Percentiles rank a stretch among this genome's conserved stretches.
Conservation (phyloP, 2,888 invertebrate species). For the Epistrophe eligans region DNA sequence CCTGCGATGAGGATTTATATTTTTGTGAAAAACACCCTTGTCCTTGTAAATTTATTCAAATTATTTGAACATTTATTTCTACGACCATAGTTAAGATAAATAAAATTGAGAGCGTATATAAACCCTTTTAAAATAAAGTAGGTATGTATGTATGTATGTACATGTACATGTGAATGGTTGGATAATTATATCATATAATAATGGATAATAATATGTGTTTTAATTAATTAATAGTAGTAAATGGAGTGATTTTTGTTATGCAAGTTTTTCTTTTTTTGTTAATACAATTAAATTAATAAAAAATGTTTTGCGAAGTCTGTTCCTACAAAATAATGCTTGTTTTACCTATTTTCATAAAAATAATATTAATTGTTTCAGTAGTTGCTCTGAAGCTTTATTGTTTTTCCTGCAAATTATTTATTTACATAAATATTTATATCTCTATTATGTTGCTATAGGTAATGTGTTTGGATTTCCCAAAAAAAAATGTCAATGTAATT, state of each 20-base stretch:
- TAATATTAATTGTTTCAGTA: conserved; percentile 4
- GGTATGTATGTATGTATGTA: conserved; percentile 19
- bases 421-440: conserved; percentile 8
- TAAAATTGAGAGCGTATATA: neutral
- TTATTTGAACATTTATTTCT: neutral
- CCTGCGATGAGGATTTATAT: neutral
- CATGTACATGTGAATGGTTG: conserved; percentile 6
- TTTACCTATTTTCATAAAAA: conserved; percentile 42
- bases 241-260: conserved; percentile 46
- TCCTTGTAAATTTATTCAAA: neutral
- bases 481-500: neutral
- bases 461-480: neutral
- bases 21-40: neutral
- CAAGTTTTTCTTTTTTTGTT: neutral
- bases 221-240: no score
- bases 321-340: conserved; percentile 59
- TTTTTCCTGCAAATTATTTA: conserved; percentile 16
- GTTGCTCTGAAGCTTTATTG: conserved; percentile 17
- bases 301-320: conserved; percentile 71
- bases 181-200: no score
- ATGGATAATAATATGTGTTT: no score
- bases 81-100: conserved; percentile 3
- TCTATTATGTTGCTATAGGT: neutral
- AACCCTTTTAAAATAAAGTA: neutral
- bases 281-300: conserved; percentile 23